phyloP scores from a whole-genome alignment of 2,797 vertebrate species.

The Oophaga sylvatica region DNA sequence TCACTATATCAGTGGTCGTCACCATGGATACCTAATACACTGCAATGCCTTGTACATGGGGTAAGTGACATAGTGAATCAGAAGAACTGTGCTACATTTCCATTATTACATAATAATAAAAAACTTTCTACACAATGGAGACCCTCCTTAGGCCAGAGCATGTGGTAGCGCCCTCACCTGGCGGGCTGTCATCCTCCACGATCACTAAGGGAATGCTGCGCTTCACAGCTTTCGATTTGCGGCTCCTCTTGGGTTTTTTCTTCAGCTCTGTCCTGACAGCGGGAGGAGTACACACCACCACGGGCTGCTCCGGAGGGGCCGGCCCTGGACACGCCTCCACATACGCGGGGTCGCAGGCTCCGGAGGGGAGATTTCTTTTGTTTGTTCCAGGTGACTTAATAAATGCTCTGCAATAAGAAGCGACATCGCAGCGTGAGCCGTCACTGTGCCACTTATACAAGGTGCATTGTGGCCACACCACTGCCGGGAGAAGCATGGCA shows the following conservation, averaged over 20 bases:
- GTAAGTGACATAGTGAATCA: no score
- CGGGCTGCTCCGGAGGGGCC: slow-evolving; percentile 57
- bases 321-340: slow-evolving; percentile 68
- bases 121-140: no score
- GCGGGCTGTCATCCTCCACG: slow-evolving; percentile 68
- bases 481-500: no score
- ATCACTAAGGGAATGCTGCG: slow-evolving; percentile 67
- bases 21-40: no score
- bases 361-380: slow-evolving; percentile 68
- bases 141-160: no score
- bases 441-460: no score
- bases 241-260: slow-evolving; percentile 79
- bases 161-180: slow-evolving; percentile 65
- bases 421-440: not conserved
- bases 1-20: no score
- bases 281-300: slow-evolving; percentile 52
- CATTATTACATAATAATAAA: no score
- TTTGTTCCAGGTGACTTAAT: slow-evolving; percentile 77
- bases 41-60: no score
- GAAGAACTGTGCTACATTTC: no score
- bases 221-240: slow-evolving; percentile 79
- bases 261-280: slow-evolving; percentile 67
- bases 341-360: slow-evolving; percentile 63
- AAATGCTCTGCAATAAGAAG: slow-evolving; percentile 74
- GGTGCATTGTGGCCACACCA: no score